Percentiles rank a stretch among this genome's conserved stretches.
Conservation (phyloP, 1,140 invertebrate species). For the Odontomachus brunneus region DNA sequence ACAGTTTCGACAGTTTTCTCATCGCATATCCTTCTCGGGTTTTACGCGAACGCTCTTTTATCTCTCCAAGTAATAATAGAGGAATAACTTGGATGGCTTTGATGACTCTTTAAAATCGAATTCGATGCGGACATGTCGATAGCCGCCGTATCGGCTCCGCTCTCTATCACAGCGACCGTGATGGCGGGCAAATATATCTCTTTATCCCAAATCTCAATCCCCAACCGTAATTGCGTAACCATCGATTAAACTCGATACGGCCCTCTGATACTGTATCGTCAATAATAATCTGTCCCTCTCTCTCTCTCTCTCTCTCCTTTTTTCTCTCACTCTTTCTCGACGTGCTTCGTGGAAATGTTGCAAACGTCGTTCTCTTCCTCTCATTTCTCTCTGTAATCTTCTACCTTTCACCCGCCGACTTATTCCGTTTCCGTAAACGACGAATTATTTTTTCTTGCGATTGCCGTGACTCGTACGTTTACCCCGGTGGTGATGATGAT, state of each 20-base stretch:
- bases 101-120: background rate
- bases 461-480: constrained; percentile 68
- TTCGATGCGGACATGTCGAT: constrained; percentile 11
- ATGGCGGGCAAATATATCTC: constrained; percentile 16
- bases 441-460: constrained; percentile 78
- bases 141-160: constrained; percentile 2
- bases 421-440: background rate
- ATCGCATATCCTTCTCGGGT: too few relatives aligned
- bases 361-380: background rate
- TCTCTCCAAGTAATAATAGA: background rate
- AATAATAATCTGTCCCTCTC: constrained; percentile 10
- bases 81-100: background rate
- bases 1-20: too few relatives aligned
- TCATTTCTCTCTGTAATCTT: background rate
- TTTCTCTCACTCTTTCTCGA: too few relatives aligned
- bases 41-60: background rate
- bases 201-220: constrained; percentile 20
- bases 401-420: background rate
- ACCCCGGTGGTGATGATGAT: constrained; percentile 55
- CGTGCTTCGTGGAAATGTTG: too few relatives aligned
- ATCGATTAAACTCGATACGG: constrained; percentile 34
- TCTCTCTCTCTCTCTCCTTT: too few relatives aligned
- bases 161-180: constrained; percentile 14
- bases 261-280: constrained; percentile 14
- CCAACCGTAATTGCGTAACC: constrained; percentile 46